phyloP scores from a whole-genome alignment of 2,888 invertebrate species.

The Euzophera pinguis region DNA sequence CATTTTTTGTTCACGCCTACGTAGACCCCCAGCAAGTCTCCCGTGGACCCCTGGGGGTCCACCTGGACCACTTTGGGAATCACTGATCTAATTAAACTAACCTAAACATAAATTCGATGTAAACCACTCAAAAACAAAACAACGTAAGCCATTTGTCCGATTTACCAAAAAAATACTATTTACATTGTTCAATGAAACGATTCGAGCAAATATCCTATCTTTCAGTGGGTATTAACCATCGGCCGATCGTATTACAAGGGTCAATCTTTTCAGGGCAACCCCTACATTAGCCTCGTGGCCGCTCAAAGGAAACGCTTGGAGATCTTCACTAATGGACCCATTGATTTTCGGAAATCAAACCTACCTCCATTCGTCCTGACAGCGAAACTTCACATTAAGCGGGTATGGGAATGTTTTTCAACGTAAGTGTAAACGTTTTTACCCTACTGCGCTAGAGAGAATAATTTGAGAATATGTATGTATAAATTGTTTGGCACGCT shows the following conservation, averaged over 20 bases:
- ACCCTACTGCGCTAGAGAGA: no score
- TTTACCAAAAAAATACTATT: slow-evolving; percentile 32
- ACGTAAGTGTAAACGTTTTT: slow-evolving; percentile 4
- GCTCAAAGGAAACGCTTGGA: slow-evolving; percentile 58
- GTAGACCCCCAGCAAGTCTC: no score
- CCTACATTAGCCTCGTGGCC: slow-evolving; percentile 63
- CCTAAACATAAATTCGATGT: no score
- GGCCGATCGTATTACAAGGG: slow-evolving; percentile 50
- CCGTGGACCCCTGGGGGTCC: no score
- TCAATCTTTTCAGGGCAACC: slow-evolving; percentile 57
- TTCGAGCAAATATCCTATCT: slow-evolving; percentile 33
- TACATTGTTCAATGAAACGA: slow-evolving; percentile 35
- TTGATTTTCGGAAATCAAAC: slow-evolving; percentile 60
- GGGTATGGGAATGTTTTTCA: slow-evolving; percentile 14
- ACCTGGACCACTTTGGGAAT: no score
- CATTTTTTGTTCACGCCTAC: no score
- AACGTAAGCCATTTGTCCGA: slow-evolving; percentile 15
- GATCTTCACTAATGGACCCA: slow-evolving; percentile 64
- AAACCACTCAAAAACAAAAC: background rate
- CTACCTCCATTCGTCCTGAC: slow-evolving; percentile 35
- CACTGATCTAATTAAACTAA: no score
- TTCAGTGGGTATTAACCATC: slow-evolving; percentile 32
- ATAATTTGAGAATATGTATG: no score
- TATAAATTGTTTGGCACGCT: no score
- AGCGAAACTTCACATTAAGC: slow-evolving; percentile 27